phyloP scores from a whole-genome alignment of 2,113 vertebrate species.

The Coreoperca whiteheadi region DNA sequence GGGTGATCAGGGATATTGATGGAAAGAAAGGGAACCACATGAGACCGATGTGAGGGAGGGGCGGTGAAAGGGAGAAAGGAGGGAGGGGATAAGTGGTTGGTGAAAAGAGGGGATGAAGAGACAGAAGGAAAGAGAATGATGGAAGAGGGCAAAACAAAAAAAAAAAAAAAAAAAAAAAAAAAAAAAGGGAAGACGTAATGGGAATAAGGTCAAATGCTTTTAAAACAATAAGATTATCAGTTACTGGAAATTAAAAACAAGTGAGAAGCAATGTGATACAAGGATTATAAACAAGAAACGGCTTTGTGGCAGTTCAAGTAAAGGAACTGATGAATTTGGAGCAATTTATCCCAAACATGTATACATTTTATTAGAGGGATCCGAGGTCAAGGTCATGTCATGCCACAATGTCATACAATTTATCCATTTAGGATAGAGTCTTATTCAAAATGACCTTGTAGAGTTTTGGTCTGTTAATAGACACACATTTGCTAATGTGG shows the following conservation, averaged over 20 bases:
- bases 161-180: too few relatives aligned
- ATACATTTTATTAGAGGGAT: too few relatives aligned
- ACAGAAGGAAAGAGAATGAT: neutral
- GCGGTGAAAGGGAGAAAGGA: neutral
- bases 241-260: constrained; percentile 3
- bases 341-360: neutral
- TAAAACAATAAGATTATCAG: neutral
- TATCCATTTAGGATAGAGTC: neutral
- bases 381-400: constrained; percentile 1
- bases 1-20: neutral
- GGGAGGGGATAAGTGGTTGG: neutral
- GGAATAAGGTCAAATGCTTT: neutral
- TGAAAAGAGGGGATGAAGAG: neutral
- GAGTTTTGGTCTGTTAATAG: neutral
- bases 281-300: neutral
- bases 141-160: neutral
- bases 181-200: neutral
- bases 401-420: neutral
- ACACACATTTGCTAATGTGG: neutral
- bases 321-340: neutral
- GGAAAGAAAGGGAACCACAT: neutral
- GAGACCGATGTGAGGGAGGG: neutral
- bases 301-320: neutral
- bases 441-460: neutral
- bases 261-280: neutral